These are phyloP conservation scores for Odontothrips loti DNA, from an alignment of 2,888 invertebrate species.

Conservation along the genomic window DNA sequence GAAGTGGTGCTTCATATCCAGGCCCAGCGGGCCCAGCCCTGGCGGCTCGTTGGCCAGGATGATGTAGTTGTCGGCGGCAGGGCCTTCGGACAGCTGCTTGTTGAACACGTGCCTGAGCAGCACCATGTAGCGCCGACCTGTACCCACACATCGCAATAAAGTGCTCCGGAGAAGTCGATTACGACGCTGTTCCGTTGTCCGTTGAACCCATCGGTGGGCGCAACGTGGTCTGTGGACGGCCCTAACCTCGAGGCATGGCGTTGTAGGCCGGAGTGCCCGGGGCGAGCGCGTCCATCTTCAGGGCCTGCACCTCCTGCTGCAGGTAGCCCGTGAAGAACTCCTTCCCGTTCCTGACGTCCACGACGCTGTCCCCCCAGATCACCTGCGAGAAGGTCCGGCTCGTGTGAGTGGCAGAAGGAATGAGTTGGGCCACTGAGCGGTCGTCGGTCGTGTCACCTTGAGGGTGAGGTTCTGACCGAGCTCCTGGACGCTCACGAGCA, in stretches of 20 bases:
- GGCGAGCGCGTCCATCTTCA: not conserved
- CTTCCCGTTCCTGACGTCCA: not conserved
- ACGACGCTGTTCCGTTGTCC: no score
- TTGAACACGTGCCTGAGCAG: not conserved
- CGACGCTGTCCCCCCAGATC: not conserved
- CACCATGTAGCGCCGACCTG: not conserved
- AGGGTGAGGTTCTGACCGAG: not conserved
- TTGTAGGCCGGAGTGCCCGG: not conserved
- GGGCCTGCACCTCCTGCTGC: not conserved
- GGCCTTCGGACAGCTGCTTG: not conserved
- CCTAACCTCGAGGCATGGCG: not conserved
- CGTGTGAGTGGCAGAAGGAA: not conserved
- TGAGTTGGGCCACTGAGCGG: no score
- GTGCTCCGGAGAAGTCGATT: not conserved
- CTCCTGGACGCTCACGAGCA: not conserved
- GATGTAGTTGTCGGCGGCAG: not conserved
- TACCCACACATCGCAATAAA: not conserved
- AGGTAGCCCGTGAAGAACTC: not conserved
- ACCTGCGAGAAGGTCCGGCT: not conserved
- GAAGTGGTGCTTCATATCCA: not conserved
- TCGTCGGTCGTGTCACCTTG: not conserved
- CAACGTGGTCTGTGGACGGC: not conserved
- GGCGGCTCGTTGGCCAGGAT: not conserved
- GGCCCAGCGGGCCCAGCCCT: not conserved
- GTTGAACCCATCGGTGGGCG: no score